Evolutionary conservation across 2,888 invertebrate genomes (phyloP).

Genomic region (Magallana nippona): DNA sequence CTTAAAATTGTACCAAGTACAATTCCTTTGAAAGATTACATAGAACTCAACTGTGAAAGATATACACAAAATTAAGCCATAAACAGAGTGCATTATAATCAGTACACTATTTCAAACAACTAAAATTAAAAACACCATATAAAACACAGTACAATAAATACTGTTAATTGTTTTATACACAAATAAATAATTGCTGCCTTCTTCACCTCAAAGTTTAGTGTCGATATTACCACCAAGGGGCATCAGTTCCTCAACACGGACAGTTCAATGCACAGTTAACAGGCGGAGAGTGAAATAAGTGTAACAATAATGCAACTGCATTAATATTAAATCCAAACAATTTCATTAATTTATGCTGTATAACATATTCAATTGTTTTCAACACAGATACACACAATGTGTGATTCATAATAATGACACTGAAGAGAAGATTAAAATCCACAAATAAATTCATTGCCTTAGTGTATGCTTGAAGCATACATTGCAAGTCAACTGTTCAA

Average conservation of each 20-base stretch:
- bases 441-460: background rate
- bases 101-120: background rate
- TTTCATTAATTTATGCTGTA: background rate
- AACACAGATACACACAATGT: background rate
- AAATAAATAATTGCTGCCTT: slow-evolving; percentile 28
- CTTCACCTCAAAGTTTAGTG: background rate
- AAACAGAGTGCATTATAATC: slow-evolving; percentile 1
- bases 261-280: background rate
- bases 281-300: background rate
- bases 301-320: background rate
- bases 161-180: background rate
- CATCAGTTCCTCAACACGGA: background rate
- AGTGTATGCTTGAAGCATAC: background rate
- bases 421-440: background rate
- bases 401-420: background rate
- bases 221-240: background rate
- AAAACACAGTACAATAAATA: slow-evolving; percentile 32
- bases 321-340: background rate
- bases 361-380: background rate
- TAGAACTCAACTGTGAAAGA: background rate
- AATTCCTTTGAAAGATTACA: background rate
- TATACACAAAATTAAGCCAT: slow-evolving; percentile 20
- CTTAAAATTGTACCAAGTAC: background rate
- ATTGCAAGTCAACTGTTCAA: slow-evolving; percentile 4
- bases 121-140: slow-evolving; percentile 18